Percentiles rank a stretch among this genome's conserved stretches.
Conservation (phyloP, 1,140 invertebrate species). For the Zaprionus nigranus region DNA sequence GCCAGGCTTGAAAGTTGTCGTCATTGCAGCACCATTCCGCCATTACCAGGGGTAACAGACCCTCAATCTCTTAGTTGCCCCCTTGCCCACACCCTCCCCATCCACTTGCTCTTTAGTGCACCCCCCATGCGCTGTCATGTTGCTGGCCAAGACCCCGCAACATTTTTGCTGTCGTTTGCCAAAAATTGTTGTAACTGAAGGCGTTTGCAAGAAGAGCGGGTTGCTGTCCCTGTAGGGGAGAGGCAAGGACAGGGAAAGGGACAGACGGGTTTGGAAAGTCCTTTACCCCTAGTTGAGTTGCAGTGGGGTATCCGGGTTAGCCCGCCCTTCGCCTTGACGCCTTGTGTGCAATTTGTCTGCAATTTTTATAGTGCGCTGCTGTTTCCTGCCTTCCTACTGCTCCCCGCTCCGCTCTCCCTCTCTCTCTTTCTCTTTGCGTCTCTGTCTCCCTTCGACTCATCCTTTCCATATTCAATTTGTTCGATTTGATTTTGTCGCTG, state of each 20-base stretch:
- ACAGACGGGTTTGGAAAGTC: background rate
- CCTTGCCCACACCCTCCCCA: background rate
- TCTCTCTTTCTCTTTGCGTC: background rate
- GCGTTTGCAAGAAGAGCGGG: slow-evolving; percentile 25
- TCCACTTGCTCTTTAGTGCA: background rate
- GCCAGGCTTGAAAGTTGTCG: slow-evolving; percentile 78
- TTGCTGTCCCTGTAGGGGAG: background rate
- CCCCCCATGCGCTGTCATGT: background rate
- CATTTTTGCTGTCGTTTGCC: slow-evolving; percentile 78
- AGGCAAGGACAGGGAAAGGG: background rate
- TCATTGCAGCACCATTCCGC: slow-evolving; percentile 57
- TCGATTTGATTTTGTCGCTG: slow-evolving; percentile 75
- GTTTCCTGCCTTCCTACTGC: background rate
- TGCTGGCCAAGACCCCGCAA: slow-evolving; percentile 53
- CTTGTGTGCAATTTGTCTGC: slow-evolving; percentile 79
- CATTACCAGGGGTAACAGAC: slow-evolving; percentile 37
- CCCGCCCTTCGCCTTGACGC: slow-evolving; percentile 51
- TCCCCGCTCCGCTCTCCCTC: background rate
- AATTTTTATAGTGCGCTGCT: slow-evolving; percentile 67
- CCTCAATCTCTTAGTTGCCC: slow-evolving; percentile 28
- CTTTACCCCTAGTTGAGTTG: background rate
- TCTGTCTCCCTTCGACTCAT: background rate
- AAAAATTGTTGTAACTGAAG: slow-evolving; percentile 67
- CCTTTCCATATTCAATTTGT: slow-evolving; percentile 74
- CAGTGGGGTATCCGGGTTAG: slow-evolving; percentile 12